Evolutionary conservation across 2,888 invertebrate genomes (phyloP), one percentile per base, ranked within the genome.

Genomic region (Cheilosia variabilis): DNA sequence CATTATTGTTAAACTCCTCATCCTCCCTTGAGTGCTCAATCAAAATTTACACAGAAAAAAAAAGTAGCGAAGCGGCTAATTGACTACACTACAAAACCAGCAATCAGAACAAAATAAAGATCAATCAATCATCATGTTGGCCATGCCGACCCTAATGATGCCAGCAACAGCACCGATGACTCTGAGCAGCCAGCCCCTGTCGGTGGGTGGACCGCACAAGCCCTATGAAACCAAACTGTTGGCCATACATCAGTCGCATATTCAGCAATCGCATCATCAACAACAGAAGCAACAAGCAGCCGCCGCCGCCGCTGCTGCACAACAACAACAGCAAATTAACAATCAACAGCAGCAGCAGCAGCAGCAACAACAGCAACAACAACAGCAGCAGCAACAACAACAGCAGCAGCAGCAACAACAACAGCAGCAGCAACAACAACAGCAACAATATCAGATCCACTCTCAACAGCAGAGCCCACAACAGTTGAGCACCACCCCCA

Each of bases 141-240:
- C 92, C 88, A 92, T 92, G 92, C 92, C 93, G 90, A 92, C 93
- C 89, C 89, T 92, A 88, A 92, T 92, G 92, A 93, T 92, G 92
- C 92, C 93, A 89, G 93, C 93, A 88, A 92, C 92, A 88, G 92
- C 92, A 89, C 93, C 92, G 88, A 92, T 92, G 91, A 90, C 92
- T 89, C 90, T 92, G 88, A 92, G 92, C 89, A 92, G 91, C 88
- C 92, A 92, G 89, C 92, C 91, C 72, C 87, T 92, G 87, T 91
- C 92, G 69, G 91, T 91, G 87, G 90, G 91, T 82, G 90, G 91
- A 83, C 89, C 90, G 87, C 92, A 92, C 88, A 92, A 92, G 88
- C 93, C 92, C 65, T 92, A 92, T 62, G 92, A 92, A 90, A 92
- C 92, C 60, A 92, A 92, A 89, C 88, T 92, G 88, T 88, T 92